Conservation (phyloP, 2,888 invertebrate genomes). For the Vannuccia rotundouncinata region DNA sequence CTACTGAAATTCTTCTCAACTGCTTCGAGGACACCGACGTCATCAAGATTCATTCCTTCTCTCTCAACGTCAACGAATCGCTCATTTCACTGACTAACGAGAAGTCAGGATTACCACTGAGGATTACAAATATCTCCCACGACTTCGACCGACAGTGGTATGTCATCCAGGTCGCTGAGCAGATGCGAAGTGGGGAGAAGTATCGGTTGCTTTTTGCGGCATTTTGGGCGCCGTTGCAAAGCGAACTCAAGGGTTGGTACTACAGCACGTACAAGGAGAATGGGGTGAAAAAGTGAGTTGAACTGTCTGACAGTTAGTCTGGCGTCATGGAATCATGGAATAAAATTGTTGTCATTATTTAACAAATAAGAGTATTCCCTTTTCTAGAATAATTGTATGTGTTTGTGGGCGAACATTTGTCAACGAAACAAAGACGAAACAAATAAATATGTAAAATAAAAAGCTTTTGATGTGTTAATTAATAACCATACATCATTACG, state of each 20-base stretch:
- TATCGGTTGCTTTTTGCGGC: conserved; percentile 1
- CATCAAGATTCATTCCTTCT: conserved; percentile 45
- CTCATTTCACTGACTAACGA: not conserved
- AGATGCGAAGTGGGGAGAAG: not conserved
- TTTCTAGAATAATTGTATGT: too few species aligned
- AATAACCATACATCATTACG: too few species aligned
- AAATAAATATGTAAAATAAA: too few species aligned
- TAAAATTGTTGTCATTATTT: too few species aligned
- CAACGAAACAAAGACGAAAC: too few species aligned
- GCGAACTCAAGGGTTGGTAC: conserved; percentile 36
- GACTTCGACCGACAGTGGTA: conserved; percentile 37
- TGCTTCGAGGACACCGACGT: conserved; percentile 42
- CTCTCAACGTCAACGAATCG: conserved; percentile 42
- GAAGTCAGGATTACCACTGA: not conserved
- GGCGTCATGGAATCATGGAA: too few species aligned
- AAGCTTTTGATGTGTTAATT: too few species aligned
- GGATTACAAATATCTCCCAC: conserved; percentile 58
- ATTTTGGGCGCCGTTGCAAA: conserved; percentile 31
- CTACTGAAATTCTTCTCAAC: conserved; percentile 43
- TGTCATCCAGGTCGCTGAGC: conserved; percentile 21
- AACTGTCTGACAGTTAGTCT: too few species aligned
- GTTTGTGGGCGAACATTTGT: too few species aligned
- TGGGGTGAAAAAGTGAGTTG: conserved; percentile 22
- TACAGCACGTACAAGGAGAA: conserved; percentile 35
- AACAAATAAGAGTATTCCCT: too few species aligned